Conservation (phyloP, 2,797 vertebrate genomes). For the Podargus strigoides region DNA sequence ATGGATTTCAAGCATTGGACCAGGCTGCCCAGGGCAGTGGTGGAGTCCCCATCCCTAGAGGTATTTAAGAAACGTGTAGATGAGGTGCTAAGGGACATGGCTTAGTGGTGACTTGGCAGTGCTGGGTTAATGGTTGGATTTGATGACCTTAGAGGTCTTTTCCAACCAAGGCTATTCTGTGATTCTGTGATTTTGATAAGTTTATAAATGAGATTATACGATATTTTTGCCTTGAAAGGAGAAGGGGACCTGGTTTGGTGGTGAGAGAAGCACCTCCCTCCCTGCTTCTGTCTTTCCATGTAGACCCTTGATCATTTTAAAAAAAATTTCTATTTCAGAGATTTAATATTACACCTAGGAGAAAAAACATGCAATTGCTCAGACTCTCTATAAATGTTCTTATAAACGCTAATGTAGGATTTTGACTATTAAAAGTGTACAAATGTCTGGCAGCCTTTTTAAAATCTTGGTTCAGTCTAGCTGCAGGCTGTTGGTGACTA, state of each 20-base stretch:
- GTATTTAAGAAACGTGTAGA: no score
- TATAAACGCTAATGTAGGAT: constrained; percentile 9
- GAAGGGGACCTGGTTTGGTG: not conserved
- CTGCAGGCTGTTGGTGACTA: not conserved
- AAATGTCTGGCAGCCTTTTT: not conserved
- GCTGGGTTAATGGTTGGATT: no score
- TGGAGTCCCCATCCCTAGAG: no score
- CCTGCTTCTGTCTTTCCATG: not conserved
- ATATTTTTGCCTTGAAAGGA: not conserved
- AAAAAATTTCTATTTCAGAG: not conserved
- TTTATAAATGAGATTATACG: not conserved
- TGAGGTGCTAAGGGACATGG: no score
- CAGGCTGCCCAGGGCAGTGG: no score
- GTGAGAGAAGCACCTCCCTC: not conserved
- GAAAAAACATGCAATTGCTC: not conserved
- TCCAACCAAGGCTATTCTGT: no score
- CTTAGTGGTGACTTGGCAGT: no score
- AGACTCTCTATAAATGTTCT: constrained; percentile 9
- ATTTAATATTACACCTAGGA: not conserved
- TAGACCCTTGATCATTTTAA: not conserved
- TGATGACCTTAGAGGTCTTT: no score
- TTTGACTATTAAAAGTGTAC: not conserved
- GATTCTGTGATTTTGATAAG: no score
- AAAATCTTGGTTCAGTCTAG: not conserved
- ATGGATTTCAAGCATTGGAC: no score